Percentiles rank a stretch among this genome's conserved stretches.
Evolutionary conservation across 2,797 vertebrate species (phyloP).

Genomic region (Calcarius lapponicus): DNA sequence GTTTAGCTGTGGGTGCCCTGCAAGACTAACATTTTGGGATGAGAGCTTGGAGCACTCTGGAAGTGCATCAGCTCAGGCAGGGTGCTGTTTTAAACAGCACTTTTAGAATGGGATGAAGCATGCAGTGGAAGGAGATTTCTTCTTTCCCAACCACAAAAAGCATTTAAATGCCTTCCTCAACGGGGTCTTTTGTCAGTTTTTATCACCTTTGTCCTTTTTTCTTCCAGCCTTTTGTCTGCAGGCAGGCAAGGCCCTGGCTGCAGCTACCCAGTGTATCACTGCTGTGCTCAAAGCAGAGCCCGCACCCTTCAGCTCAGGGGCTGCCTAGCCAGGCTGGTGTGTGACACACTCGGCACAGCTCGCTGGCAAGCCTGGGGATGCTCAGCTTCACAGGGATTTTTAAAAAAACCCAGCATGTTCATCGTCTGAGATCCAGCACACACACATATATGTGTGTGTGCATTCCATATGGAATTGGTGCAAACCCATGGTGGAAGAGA

Average conservation of each 20-base stretch:
- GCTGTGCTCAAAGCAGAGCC: not conserved
- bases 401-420: not conserved
- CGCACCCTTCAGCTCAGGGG: fast-evolving
- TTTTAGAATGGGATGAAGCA: not conserved
- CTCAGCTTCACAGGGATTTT: not conserved
- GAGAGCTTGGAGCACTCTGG: not conserved
- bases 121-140: not conserved
- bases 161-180: not conserved
- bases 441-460: too few relatives aligned
- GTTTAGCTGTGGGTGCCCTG: not conserved
- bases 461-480: not conserved
- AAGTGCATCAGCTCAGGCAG: not conserved
- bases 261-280: not conserved
- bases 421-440: not conserved
- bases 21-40: not conserved
- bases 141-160: not conserved
- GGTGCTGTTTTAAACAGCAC: not conserved
- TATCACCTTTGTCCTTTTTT: not conserved
- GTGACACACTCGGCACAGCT: not conserved
- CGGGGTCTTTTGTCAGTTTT: not conserved
- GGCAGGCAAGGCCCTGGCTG: not conserved
- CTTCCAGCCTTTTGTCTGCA: not conserved
- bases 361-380: not conserved
- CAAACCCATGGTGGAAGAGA: fast-evolving
- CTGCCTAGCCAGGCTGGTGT: not conserved